Evolutionary conservation across 2,888 invertebrate species (phyloP).

Genomic region (Amiota minor): DNA sequence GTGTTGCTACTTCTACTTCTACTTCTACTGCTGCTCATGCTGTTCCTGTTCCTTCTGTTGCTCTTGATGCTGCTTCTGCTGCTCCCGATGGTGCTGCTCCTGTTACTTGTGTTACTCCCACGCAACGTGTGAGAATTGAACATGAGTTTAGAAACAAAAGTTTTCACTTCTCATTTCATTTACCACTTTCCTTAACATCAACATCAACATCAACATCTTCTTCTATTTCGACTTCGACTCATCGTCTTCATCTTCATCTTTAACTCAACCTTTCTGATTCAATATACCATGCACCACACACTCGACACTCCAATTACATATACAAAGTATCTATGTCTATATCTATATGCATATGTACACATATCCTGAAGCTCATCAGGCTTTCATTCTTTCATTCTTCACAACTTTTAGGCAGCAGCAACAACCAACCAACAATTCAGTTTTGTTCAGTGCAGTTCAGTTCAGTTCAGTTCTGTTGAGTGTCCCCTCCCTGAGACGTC

Average conservation of each 20-base stretch:
- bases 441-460: background rate
- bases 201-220: background rate
- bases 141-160: constrained; percentile 67
- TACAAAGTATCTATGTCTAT: constrained; percentile 14
- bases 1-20: background rate
- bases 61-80: background rate
- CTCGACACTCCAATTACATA: constrained; percentile 18
- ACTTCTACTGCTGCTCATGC: background rate
- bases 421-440: no score
- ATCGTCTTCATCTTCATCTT: background rate
- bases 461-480: background rate
- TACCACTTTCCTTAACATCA: constrained; percentile 4
- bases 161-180: constrained; percentile 41
- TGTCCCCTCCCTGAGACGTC: background rate
- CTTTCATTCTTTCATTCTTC: background rate
- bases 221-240: background rate
- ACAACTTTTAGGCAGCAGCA: background rate
- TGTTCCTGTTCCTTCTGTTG: background rate
- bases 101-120: background rate
- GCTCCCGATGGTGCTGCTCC: background rate
- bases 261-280: background rate
- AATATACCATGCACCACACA: background rate
- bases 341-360: constrained; percentile 10
- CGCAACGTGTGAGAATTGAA: constrained; percentile 42
- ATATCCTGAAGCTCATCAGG: background rate